Conservation (phyloP, 2,113 vertebrate genomes). For the Catharus minimus region DNA sequence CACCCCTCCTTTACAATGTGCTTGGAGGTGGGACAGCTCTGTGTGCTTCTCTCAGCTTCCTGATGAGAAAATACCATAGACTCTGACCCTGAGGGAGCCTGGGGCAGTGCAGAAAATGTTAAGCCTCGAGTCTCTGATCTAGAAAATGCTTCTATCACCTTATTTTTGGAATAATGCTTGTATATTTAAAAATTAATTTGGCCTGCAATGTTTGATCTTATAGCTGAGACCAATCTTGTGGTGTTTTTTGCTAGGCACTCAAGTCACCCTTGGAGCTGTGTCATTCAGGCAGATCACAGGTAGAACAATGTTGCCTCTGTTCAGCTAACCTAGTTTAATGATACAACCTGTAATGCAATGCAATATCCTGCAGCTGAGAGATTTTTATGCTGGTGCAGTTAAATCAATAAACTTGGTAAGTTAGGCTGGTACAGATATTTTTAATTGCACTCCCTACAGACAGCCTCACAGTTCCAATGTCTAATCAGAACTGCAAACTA, state of each 20-base stretch:
- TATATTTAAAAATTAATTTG: neutral
- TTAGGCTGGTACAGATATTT: neutral
- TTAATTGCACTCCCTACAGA: neutral
- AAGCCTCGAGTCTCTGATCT: neutral
- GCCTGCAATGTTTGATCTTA: neutral
- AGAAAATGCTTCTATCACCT: neutral
- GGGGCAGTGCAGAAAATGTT: neutral
- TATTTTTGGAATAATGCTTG: neutral
- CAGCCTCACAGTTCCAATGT: neutral
- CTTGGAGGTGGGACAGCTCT: neutral
- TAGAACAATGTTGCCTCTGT: neutral
- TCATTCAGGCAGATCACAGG: neutral
- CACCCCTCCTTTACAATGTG: neutral
- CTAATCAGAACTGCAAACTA: constrained; percentile 18
- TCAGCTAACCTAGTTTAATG: neutral
- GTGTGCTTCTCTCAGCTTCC: neutral
- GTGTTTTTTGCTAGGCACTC: neutral
- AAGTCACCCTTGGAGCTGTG: neutral
- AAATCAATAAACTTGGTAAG: neutral
- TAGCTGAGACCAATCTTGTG: neutral
- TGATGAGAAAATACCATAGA: neutral
- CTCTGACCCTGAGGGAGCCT: neutral
- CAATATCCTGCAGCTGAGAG: neutral
- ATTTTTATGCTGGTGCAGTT: neutral
- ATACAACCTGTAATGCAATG: neutral